These are phyloP conservation scores for Dicranocentrus wangi DNA, from an alignment of 2,888 invertebrate genomes.

Conservation along the genomic window DNA sequence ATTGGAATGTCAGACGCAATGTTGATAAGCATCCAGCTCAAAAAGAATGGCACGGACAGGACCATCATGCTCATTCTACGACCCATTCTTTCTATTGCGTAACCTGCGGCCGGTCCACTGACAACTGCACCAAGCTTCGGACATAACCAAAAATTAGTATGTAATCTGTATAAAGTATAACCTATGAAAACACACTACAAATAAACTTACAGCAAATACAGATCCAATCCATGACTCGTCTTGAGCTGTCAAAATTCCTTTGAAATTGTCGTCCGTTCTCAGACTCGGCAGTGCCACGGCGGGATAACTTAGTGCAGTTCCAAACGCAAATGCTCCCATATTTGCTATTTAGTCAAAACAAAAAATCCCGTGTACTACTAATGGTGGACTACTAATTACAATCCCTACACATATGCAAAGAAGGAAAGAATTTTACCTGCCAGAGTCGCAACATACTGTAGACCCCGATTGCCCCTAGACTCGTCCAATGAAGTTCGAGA, in stretches of 20 bases:
- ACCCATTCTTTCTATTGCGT: constrained; percentile 55
- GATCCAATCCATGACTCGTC: constrained; percentile 78
- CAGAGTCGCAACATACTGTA: constrained; percentile 60
- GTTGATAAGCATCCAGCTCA: constrained; percentile 60
- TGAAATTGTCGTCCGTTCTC: constrained; percentile 30
- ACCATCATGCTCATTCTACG: constrained; percentile 50
- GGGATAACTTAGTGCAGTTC: constrained; percentile 45
- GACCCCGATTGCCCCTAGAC: constrained; percentile 36
- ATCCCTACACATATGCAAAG: too few relatives aligned
- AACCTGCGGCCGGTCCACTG: constrained; percentile 52
- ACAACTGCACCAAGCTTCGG: constrained; percentile 66
- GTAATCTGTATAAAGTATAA: too few relatives aligned
- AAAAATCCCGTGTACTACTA: neutral
- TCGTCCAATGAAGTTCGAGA: constrained; percentile 6
- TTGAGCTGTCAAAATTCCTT: constrained; percentile 74
- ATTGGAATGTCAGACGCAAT: constrained; percentile 39
- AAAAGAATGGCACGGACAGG: constrained; percentile 54
- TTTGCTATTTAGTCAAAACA: constrained; percentile 41
- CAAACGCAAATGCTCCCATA: constrained; percentile 61
- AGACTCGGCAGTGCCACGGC: constrained; percentile 51
- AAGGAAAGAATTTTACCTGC: constrained; percentile 32
- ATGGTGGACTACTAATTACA: too few relatives aligned
- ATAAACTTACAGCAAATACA: constrained; percentile 74
- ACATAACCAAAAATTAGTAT: too few relatives aligned
- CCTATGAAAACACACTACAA: too few relatives aligned